Base-by-base conservation (phyloP, 1,140 invertebrate genomes). In the Triops longicaudatus region DNA sequence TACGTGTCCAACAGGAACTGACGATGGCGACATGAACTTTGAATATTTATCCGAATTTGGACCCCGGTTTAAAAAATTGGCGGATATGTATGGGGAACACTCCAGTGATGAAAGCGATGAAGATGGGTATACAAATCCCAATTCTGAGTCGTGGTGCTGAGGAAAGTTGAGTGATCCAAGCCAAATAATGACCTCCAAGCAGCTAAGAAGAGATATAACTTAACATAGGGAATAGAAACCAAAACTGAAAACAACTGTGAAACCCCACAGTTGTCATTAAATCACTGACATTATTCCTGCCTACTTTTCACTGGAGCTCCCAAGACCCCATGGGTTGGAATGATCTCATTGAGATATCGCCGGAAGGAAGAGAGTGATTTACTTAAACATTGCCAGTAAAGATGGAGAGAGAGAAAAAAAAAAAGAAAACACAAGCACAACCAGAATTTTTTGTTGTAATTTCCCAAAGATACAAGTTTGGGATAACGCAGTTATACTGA, bases 31-130 rank as follows among this genome's bases (percentile, higher is more conserved):
- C 86, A 89, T 98, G 79, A 96, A 98, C 83, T 98, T 98, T 85
- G 96, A 98, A 84, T 97, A 98, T 85, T 86, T 99, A 80, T 96
- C 96, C 37, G 94, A 94, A 82, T 98, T 98, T 85, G 97, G 97
- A 42, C 96, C 96, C 43, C 88, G 96, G 77, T 99, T 99, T 88
- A 90, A 95, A 80, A 98, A 98, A 82, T 86, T 99, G 76, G 96
- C 97, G 10, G 94, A 98, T 82, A 98, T 99, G 95, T 99, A 98
- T 84, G 95, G 94, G 17, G 93, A 95, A 82, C 91, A 93, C 79
- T 91, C 93, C 17, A 92, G 91, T 81, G 93, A 95, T 81, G 91
- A 92, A 50, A 76, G 81, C 73, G 86, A 89, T 76, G 89, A 90
- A 72, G 89, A 89, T 78, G 88, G 89, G 28, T 73, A 31, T 50